These are phyloP conservation scores for Tiliqua scincoides DNA, from an alignment of 2,113 vertebrate species.

Conservation along the genomic window DNA sequence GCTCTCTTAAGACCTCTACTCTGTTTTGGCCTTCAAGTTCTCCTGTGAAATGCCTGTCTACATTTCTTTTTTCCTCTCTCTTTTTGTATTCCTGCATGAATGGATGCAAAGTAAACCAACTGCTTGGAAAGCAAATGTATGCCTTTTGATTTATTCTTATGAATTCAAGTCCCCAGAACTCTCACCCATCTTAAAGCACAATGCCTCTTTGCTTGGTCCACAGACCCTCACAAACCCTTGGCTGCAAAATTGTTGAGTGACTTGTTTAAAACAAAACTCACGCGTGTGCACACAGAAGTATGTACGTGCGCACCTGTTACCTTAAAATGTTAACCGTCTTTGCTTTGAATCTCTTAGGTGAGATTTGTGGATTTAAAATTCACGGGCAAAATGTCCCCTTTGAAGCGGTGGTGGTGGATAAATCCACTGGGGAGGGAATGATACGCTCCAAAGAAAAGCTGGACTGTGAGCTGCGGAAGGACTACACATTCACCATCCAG, in stretches of 20 bases:
- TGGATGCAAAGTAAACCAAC: slow-evolving; percentile 95
- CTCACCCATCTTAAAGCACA: slow-evolving; percentile 84
- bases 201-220: slow-evolving; percentile 86
- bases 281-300: background rate
- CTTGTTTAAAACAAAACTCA: background rate
- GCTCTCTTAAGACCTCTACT: slow-evolving; percentile 69
- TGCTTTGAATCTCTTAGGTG: slow-evolving; percentile 80
- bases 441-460: slow-evolving; percentile 93
- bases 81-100: slow-evolving; percentile 93
- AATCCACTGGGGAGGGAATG: slow-evolving; percentile 93
- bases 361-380: slow-evolving; percentile 98
- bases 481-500: slow-evolving; percentile 96
- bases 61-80: slow-evolving; percentile 78
- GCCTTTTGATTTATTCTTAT: slow-evolving; percentile 70
- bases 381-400: slow-evolving; percentile 96
- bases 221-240: slow-evolving; percentile 87
- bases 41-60: slow-evolving; percentile 98
- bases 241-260: slow-evolving; percentile 84
- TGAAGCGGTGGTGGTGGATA: slow-evolving; percentile 96
- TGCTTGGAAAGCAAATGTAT: slow-evolving; percentile 90
- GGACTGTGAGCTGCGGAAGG: slow-evolving; percentile 97
- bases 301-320: rapidly evolving
- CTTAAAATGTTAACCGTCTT: slow-evolving; percentile 32
- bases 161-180: slow-evolving; percentile 82
- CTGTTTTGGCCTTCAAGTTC: slow-evolving; percentile 82